Percentiles rank a stretch among this genome's conserved stretches.
Evolutionary conservation across 2,797 vertebrate species (phyloP).

Genomic region (Bovichtus variegatus): DNA sequence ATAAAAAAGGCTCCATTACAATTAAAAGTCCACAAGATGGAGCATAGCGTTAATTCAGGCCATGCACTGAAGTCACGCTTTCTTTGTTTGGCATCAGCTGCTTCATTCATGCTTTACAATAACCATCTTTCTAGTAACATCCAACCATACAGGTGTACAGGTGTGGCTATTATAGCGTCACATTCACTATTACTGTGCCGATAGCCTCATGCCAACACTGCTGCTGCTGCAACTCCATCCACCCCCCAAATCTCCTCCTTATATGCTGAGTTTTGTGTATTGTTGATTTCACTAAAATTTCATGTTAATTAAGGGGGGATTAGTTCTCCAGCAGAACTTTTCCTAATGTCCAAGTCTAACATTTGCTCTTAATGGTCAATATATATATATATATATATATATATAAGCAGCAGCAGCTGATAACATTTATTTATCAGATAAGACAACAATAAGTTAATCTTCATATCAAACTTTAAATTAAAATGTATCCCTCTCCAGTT

Average conservation of each 20-base stretch:
- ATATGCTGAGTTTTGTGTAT: not conserved
- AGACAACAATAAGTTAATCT: not conserved
- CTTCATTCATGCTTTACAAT: constrained; percentile 1
- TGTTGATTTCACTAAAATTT: not conserved
- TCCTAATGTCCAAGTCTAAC: not conserved
- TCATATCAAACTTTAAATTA: not conserved
- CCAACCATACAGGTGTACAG: not conserved
- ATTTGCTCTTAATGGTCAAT: not conserved
- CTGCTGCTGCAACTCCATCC: not conserved
- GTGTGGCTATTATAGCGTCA: not conserved
- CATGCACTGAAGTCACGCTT: not conserved
- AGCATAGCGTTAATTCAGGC: not conserved
- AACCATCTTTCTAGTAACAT: not conserved
- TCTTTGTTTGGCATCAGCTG: not conserved
- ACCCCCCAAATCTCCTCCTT: not conserved
- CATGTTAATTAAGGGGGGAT: not conserved
- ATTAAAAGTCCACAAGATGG: not conserved
- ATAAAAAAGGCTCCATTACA: not conserved
- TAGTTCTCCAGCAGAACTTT: not conserved
- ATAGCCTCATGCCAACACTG: not conserved
- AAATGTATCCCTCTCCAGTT: not conserved
- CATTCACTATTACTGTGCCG: not conserved
- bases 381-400: not conserved
- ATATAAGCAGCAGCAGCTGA: not conserved
- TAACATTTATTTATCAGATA: not conserved